Conservation (phyloP, 2,797 vertebrate species). For the Tolypeutes matacus region DNA sequence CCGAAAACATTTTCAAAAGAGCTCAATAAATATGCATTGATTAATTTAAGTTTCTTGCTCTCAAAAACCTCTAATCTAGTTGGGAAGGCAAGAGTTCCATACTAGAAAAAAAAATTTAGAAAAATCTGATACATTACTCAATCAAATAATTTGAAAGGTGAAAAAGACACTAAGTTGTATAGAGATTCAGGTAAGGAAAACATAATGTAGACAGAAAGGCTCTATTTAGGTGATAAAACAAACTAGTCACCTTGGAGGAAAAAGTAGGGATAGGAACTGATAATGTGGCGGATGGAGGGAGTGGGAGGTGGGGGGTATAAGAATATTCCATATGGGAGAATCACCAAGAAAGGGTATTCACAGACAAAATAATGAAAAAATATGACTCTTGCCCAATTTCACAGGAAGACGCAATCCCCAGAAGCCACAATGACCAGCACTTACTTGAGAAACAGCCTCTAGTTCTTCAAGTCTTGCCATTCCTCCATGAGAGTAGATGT, state of each 20-base stretch:
- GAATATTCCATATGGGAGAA: neutral
- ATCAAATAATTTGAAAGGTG: conserved; percentile 18
- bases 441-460: conserved; percentile 78
- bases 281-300: neutral
- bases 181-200: neutral
- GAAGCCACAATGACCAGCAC: conserved; percentile 70
- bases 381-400: neutral
- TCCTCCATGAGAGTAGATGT: neutral
- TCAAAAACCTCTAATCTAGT: conserved; percentile 65
- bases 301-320: neutral
- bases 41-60: conserved; percentile 46
- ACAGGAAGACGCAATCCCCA: conserved; percentile 34
- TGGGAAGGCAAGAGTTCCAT: neutral
- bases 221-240: neutral
- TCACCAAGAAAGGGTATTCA: neutral
- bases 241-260: neutral
- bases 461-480: conserved; percentile 55
- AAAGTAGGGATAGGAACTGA: neutral
- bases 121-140: neutral
- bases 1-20: neutral
- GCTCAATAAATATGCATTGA: neutral
- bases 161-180: neutral
- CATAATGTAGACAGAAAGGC: neutral
- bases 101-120: neutral
- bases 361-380: conserved; percentile 16